These are phyloP conservation scores for Prorops nasuta DNA, from an alignment of 1,140 invertebrate species.

Conservation along the genomic window DNA sequence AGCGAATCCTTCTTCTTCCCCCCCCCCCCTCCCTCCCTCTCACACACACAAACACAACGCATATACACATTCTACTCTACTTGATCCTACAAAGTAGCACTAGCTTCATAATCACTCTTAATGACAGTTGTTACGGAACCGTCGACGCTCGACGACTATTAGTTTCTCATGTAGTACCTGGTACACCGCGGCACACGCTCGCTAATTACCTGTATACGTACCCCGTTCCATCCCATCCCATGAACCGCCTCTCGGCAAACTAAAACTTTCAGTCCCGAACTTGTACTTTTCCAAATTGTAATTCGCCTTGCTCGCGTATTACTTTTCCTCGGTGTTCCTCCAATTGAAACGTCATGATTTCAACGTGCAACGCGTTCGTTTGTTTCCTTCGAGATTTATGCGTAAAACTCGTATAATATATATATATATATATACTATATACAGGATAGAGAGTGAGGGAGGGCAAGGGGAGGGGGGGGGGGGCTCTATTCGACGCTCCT, in stretches of 20 bases:
- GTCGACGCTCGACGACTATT: slow-evolving; percentile 38
- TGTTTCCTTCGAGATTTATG: no score
- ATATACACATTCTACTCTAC: no score
- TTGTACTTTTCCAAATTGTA: no score
- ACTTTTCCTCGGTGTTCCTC: no score
- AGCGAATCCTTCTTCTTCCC: slow-evolving; percentile 26
- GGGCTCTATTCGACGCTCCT: slow-evolving; percentile 4
- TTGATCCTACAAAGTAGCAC: slow-evolving; percentile 36
- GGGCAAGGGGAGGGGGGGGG: slow-evolving; percentile 11
- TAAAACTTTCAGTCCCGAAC: neutral
- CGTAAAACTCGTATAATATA: no score
- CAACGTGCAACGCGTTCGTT: no score
- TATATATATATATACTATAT: no score
- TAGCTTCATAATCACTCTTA: slow-evolving; percentile 50
- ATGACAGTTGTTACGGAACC: slow-evolving; percentile 46
- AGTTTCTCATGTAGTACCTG: slow-evolving; percentile 42
- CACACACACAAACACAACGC: no score
- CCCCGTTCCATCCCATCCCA: no score
- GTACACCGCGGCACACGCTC: slow-evolving; percentile 38
- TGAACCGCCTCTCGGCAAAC: slow-evolving; percentile 9
- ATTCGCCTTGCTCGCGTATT: no score
- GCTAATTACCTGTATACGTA: slow-evolving; percentile 28
- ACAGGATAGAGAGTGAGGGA: slow-evolving; percentile 10
- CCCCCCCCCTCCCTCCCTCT: slow-evolving; percentile 1
- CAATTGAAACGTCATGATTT: no score